Evolutionary conservation across 2,888 invertebrate genomes (phyloP), one percentile per base, ranked within the genome.

Genomic region (Abrostola tripartita): DNA sequence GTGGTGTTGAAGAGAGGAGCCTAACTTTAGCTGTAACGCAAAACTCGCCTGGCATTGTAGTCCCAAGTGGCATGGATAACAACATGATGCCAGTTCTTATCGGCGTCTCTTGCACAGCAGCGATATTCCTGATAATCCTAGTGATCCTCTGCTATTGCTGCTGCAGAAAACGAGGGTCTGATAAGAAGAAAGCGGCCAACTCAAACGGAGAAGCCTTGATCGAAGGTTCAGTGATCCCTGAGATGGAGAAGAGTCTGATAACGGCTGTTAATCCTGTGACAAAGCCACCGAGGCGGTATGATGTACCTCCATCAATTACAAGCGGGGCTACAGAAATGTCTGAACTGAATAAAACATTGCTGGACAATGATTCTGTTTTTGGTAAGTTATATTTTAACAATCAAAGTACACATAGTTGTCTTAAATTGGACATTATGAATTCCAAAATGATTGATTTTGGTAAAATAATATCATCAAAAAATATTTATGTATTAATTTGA

Each of bases 211-310:
- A 97, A 74, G 96, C 97, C 10, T 95, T 97, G 79, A 95, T 97
- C 65, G 97, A 97, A 85, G 96, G 97, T 0, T 97, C 97, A 0
- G 97, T 97, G 2, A 96, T 97, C 55, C 96, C 97, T 64, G 98
- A 98, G 85, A 97, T 98, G 95, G 97, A 98, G 86, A 98, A 98
- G 88, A 97, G 97, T 71, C 92, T 98, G 54, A 96, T 98, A 72
- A 97, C 97, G 4, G 97, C 97, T 57, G 97, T 98, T 37, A 98
- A 98, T 91, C 98, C 98, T 0, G 97, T 98, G 14, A 97, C 97
- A 65, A 98, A 98, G 84, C 97, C 98, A 0, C 97, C 97, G 6
- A 94, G 98, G 54, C 95, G 97, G 68, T 97, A 97, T 74, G 97
- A 97, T 66, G 96, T 96, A 61, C 97, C 97, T 35, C 95, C 96